phyloP scores from a whole-genome alignment of 1,140 invertebrate genomes.

The Hyles euphorbiae region DNA sequence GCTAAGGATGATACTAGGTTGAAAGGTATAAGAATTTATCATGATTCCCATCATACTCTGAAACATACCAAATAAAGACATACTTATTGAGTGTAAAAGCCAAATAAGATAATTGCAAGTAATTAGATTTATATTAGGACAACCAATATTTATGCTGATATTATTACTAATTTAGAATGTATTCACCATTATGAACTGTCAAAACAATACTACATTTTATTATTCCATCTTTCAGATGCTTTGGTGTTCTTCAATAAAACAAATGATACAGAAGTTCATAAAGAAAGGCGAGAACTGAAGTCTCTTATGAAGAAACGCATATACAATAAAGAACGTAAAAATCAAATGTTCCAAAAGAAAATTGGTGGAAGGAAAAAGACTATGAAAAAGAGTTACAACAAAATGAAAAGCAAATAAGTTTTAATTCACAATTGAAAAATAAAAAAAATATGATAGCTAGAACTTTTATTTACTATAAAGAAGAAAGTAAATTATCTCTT shows the following conservation, averaged over 20 bases:
- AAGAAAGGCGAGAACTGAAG: constrained; percentile 77
- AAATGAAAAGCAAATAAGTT: constrained; percentile 28
- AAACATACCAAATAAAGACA: too few relatives aligned
- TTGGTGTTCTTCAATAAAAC: constrained; percentile 75
- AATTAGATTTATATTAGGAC: too few relatives aligned
- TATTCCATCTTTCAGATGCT: constrained; percentile 70
- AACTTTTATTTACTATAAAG: constrained; percentile 4
- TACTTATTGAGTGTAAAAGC: too few relatives aligned
- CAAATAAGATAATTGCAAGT: too few relatives aligned
- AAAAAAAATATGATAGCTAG: constrained; percentile 11
- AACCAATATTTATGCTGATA: too few relatives aligned
- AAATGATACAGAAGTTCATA: constrained; percentile 45
- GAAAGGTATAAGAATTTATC: constrained; percentile 63
- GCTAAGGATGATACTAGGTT: constrained; percentile 72
- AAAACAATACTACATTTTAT: background rate
- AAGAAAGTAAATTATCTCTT: constrained; percentile 81
- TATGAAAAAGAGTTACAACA: constrained; percentile 54
- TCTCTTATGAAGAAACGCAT: constrained; percentile 78
- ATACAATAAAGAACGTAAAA: constrained; percentile 77
- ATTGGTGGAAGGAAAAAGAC: constrained; percentile 62
- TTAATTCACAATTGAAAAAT: constrained; percentile 1
- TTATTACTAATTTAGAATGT: too few relatives aligned
- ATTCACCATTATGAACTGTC: too few relatives aligned
- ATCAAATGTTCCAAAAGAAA: constrained; percentile 71
- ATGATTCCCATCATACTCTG: too few relatives aligned